These are phyloP conservation scores for Pseudomugil gertrudae DNA, from an alignment of 2,797 vertebrate species.

Conservation along the genomic window DNA sequence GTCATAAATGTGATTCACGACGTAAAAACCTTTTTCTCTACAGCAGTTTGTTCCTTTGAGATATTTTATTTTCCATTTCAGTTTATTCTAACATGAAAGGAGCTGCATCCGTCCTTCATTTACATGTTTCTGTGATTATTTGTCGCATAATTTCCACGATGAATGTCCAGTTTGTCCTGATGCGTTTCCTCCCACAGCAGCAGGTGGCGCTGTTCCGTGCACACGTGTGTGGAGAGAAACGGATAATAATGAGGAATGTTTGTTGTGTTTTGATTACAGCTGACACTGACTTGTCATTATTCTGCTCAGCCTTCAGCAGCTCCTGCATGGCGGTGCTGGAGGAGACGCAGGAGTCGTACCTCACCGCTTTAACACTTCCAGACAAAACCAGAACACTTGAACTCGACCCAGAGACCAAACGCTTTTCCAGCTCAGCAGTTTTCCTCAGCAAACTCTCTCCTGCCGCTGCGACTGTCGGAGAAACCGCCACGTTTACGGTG, in stretches of 20 bases:
- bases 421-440: slow-evolving; percentile 81
- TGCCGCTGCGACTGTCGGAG: slow-evolving; percentile 79
- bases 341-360: slow-evolving; percentile 81
- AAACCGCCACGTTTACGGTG: slow-evolving; percentile 84
- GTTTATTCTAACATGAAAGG: no score
- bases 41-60: no score
- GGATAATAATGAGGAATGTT: no score
- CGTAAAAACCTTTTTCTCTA: no score
- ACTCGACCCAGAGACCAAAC: slow-evolving; percentile 86
- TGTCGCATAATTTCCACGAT: no score
- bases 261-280: slow-evolving; percentile 18
- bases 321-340: slow-evolving; percentile 84
- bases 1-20: no score
- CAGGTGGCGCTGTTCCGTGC: background rate
- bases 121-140: no score
- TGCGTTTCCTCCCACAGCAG: background rate
- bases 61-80: no score
- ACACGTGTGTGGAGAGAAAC: background rate
- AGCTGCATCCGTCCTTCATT: no score
- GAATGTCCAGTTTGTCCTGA: no score
- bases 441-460: slow-evolving; percentile 86
- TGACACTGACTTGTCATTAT: slow-evolving; percentile 59
- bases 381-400: slow-evolving; percentile 87
- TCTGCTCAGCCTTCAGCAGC: slow-evolving; percentile 88
- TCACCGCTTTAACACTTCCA: slow-evolving; percentile 77